Conservation (phyloP, 2,797 vertebrate genomes). For the Aotus griseimembra region DNA sequence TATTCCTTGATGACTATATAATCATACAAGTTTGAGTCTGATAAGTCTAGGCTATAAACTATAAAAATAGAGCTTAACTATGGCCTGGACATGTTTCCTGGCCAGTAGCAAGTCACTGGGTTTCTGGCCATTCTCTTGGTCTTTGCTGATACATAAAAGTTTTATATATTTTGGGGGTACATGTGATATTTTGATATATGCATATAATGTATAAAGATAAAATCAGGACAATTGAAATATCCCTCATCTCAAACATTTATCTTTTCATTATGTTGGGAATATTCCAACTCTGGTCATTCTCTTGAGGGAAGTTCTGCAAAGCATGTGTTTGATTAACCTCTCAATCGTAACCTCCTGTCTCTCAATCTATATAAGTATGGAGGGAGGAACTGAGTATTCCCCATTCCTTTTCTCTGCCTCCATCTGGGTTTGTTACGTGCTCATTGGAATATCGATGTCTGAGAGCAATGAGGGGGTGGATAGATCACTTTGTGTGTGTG, state of each 20-base stretch:
- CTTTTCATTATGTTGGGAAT: neutral
- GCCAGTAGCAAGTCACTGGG: neutral
- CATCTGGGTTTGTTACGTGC: neutral
- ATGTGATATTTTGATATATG: neutral
- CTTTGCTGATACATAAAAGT: neutral
- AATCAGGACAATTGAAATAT: neutral
- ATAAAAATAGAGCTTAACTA: neutral
- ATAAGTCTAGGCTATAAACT: neutral
- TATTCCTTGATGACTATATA: neutral
- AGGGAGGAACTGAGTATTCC: neutral
- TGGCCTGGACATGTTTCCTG: neutral
- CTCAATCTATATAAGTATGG: neutral
- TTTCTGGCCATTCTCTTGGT: neutral
- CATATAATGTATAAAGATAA: neutral
- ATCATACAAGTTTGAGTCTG: neutral
- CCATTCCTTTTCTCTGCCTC: neutral
- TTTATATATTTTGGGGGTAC: neutral
- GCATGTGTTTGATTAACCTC: neutral
- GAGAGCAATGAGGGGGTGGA: neutral
- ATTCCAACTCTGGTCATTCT: neutral
- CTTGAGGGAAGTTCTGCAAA: neutral
- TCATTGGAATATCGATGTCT: neutral
- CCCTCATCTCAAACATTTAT: neutral
- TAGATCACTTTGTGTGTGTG: neutral
- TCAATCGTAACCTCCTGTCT: neutral